These are phyloP conservation scores for Gopherus evgoodei DNA, from an alignment of 2,113 vertebrate species.

Conservation along the genomic window DNA sequence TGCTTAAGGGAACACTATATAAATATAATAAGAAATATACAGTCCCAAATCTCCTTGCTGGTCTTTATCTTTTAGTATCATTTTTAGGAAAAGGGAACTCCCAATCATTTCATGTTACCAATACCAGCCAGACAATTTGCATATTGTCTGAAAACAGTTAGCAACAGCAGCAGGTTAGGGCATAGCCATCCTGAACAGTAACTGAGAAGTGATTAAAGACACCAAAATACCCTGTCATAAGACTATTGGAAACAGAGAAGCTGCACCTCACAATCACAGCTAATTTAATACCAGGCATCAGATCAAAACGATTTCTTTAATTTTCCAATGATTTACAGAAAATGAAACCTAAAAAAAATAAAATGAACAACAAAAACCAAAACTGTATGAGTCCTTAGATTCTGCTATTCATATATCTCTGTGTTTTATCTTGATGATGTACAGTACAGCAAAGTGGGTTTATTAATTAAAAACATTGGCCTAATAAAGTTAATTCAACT, in stretches of 20 bases:
- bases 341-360: conserved; percentile 55
- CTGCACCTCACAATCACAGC: background rate
- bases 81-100: background rate
- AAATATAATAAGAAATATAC: background rate
- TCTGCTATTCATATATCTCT: background rate
- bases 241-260: background rate
- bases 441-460: background rate
- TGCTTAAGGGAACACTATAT: background rate
- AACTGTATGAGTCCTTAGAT: background rate
- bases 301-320: conserved; percentile 55
- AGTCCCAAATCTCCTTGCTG: background rate
- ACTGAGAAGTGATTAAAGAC: background rate
- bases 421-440: conserved; percentile 19
- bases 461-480: background rate
- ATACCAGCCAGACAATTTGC: background rate
- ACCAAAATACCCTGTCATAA: background rate
- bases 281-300: conserved; percentile 61
- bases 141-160: background rate
- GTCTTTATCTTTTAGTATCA: background rate
- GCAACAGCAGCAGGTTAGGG: background rate
- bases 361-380: background rate
- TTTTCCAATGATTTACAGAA: conserved; percentile 20
- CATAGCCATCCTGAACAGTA: background rate
- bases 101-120: background rate
- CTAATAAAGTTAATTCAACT: background rate